Conservation (phyloP, 2,113 vertebrate genomes). For the Corythornis cristatus region DNA sequence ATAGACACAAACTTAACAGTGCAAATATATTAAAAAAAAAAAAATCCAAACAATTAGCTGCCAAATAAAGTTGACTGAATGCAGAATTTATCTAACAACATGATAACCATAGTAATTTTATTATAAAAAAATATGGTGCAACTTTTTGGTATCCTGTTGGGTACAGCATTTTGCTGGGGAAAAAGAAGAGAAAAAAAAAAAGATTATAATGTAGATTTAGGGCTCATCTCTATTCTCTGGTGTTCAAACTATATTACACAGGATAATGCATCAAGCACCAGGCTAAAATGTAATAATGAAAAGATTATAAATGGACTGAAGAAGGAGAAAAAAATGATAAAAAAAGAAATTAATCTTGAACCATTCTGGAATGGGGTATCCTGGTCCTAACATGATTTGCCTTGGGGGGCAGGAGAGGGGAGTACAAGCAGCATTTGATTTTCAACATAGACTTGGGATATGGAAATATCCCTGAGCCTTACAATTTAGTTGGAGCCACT, state of each 20-base stretch:
- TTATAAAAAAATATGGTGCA: not conserved
- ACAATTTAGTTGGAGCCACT: not conserved
- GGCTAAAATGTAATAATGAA: not conserved
- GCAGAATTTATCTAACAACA: not conserved
- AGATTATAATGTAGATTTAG: not conserved
- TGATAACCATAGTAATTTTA: not conserved
- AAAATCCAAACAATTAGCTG: not conserved
- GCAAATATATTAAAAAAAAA: not conserved
- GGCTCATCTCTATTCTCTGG: not conserved
- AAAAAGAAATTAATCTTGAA: not conserved
- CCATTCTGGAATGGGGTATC: not conserved
- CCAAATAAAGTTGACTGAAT: not conserved
- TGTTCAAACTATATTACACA: not conserved
- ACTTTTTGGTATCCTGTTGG: not conserved
- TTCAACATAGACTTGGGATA: not conserved
- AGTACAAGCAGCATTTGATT: not conserved
- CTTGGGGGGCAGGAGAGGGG: not conserved
- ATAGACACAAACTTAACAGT: not conserved
- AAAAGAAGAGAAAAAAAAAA: not conserved
- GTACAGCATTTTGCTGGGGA: not conserved
- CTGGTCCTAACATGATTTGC: not conserved
- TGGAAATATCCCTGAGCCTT: not conserved
- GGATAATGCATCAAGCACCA: not conserved
- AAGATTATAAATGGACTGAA: not conserved
- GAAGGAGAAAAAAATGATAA: not conserved